Percentiles rank a stretch among this genome's conserved stretches.
Conservation (phyloP, 2,888 invertebrate genomes). For the Galeopsomyia nigrocyanea region DNA sequence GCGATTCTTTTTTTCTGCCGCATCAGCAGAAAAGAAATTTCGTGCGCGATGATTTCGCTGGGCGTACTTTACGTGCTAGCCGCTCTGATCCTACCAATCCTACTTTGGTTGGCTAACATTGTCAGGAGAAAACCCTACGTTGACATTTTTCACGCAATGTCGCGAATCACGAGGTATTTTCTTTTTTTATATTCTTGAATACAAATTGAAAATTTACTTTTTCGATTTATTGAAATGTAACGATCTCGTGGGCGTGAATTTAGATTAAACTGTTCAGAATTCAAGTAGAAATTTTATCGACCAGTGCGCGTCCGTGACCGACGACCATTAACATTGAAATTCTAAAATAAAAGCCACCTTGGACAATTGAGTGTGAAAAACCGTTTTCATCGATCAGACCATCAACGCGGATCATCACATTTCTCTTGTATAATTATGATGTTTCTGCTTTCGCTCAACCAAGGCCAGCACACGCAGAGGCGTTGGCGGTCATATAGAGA, state of each 20-base stretch:
- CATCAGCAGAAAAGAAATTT: constrained; percentile 1
- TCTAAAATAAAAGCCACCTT: constrained; percentile 26
- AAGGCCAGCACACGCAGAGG: constrained; percentile 11
- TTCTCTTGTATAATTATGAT: constrained; percentile 25
- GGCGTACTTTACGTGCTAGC: constrained; percentile 49
- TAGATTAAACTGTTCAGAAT: too few relatives aligned
- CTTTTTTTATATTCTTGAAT: neutral
- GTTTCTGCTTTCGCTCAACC: constrained; percentile 28
- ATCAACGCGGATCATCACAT: neutral
- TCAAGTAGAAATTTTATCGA: too few relatives aligned
- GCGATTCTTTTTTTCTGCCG: too few relatives aligned
- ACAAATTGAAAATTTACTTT: too few relatives aligned
- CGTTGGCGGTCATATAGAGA: constrained; percentile 25
- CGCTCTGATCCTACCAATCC: constrained; percentile 52
- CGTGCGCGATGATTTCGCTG: constrained; percentile 50
- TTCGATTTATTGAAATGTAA: too few relatives aligned
- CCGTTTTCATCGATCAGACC: neutral
- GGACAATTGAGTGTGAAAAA: constrained; percentile 5
- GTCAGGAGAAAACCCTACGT: constrained; percentile 47
- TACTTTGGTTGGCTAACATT: constrained; percentile 52
- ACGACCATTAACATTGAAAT: neutral
- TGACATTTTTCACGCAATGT: constrained; percentile 42
- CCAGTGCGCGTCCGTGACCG: neutral
- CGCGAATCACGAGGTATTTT: constrained; percentile 51
- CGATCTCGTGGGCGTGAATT: too few relatives aligned